Evolutionary conservation across 2,888 invertebrate species (phyloP), one percentile per base, ranked within the genome.

Genomic region (Melinopterus prodromus): DNA sequence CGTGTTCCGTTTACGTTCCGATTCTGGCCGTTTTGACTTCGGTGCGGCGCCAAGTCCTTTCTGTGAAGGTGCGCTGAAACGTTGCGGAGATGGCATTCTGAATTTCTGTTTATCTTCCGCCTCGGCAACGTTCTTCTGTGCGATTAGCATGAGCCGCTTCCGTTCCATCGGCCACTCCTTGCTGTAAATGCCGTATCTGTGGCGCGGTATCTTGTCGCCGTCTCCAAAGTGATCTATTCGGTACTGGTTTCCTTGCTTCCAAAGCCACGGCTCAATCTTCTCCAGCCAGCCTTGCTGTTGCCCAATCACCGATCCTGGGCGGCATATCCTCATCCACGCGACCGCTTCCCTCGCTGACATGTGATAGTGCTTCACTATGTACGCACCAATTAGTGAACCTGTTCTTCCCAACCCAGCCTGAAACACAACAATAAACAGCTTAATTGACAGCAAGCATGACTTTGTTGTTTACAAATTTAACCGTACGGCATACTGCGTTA

Each of bases 381-480:
- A 97, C 87, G 95, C 95, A 37, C 95, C 97, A 85, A 98, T 97
- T 83, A 98, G 90, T 35, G 96, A 95, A 9, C 97, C 97, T 78
- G 98, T 98, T 87, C 98, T 91, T 80, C 97, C 98, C 85, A 98
- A 92, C 85, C 97, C 97, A 89, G 98, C 97, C 93, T 93, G 74
- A 5, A 86, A 90, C 16, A 74, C 12, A 74, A 26, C 75, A 36
- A 75, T 6, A 70, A 12, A 37, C 15, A 7, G 15, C 15, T 37
- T 12, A n/a, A 7, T 26, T 9, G 15, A 71, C 35, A 15, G 12
- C n/a, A 71, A 71, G 15, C 0, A n/a, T 9, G 35, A 26, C 1
- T 71, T 9, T 71, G 35, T n/a, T 15, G 1, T 14, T 26, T 26
- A 26, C 26, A 26, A 26, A 26, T 26, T 26, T 26, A 91, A 84